phyloP scores from a whole-genome alignment of 2,113 vertebrate species.

The Oncorhynchus kisutch region DNA sequence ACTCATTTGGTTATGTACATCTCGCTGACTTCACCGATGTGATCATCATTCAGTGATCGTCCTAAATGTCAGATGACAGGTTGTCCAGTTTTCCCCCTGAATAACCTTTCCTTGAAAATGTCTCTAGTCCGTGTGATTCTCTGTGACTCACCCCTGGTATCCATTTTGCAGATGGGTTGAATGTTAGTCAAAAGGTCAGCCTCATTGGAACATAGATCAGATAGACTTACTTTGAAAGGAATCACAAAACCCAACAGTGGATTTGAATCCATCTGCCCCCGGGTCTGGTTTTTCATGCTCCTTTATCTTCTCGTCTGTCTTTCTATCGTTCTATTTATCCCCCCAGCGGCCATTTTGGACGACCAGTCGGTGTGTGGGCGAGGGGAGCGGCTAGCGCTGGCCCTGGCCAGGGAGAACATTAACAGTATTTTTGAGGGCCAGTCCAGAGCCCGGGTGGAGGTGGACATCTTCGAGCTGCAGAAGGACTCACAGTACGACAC shows the following conservation, averaged over 20 bases:
- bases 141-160: neutral
- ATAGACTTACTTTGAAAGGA: neutral
- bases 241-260: neutral
- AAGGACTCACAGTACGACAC: constrained; percentile 90
- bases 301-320: neutral
- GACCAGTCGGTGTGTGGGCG: constrained; percentile 84
- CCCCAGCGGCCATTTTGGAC: constrained; percentile 77
- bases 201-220: neutral
- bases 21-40: no score
- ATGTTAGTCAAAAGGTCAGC: constrained; percentile 6
- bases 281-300: neutral
- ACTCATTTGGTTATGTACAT: neutral
- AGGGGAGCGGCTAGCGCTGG: constrained; percentile 84
- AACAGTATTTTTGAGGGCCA: constrained; percentile 81
- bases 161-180: neutral
- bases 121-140: neutral
- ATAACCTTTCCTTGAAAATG: neutral
- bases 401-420: constrained; percentile 86
- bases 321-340: neutral
- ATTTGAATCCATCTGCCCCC: neutral
- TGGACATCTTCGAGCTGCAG: constrained; percentile 87
- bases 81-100: neutral
- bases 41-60: no score
- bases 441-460: constrained; percentile 81
- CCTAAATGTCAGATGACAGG: no score